Evolutionary conservation across 2,797 vertebrate genomes (phyloP), one percentile per base, ranked within the genome.

Genomic region (Acipenser ruthenus): DNA sequence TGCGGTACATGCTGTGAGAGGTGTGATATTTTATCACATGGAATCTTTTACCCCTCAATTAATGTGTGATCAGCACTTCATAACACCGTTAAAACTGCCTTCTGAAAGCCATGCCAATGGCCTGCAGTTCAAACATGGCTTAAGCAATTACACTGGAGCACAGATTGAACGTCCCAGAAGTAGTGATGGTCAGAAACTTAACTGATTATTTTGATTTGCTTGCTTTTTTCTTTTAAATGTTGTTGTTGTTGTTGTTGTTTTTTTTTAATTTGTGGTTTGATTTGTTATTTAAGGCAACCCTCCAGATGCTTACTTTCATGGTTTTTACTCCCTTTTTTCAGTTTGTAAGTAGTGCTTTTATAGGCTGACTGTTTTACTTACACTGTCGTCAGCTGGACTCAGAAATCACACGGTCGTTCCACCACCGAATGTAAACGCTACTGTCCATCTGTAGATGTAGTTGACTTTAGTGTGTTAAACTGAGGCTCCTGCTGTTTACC

Each of bases 271-370:
- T 86, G 73, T 80, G 84, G 73, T 91, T 88, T 92, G 81, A 76
- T 90, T 73, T 85, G 72, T 90, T 86, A 76, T 92, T 91, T 89
- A 97, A 97, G 94, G 93, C 90, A 91, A 87, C 86, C 87, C 88
- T 89, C 91, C 89, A 91, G 94, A 95, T 83, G 91, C 87, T 87
- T 88, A 92, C 88, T 90, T 90, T 91, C 91, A 92, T 92, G 94
- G 92, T 83, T 92, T 96, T 89, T 91, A 93, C 88, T 93, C 91
- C 90, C 91, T 94, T 92, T 93, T 96, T 92, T 95, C 93, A 89
- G 93, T 95, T 96, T 95, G 94, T 96, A 96, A 97, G 95, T 97
- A 97, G 86, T 77, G 66, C 70, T 77, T 75, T 65, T 71, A 72
- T 68, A 69, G 48, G 69, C 80, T 72, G 75, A 60, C 64, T 76